Percentiles rank a stretch among this genome's conserved stretches.
phyloP scores from a whole-genome alignment of 2,888 invertebrate species.

The Portevinia maculata region DNA sequence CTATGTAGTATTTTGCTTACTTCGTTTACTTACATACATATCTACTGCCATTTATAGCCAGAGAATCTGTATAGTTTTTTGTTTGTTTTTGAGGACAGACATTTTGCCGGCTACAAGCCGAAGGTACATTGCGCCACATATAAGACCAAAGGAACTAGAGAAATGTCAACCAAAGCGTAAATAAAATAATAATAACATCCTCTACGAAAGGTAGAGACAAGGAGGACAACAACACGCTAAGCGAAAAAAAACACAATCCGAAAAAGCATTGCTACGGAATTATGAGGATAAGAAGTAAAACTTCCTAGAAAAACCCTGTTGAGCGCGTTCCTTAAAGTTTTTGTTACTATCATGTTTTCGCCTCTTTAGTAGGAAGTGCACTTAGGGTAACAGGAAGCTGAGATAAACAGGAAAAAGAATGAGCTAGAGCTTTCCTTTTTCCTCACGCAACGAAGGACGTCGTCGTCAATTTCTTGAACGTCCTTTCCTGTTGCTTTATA shows the following conservation, averaged over 20 bases:
- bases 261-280: conserved; percentile 48
- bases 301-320: conserved; percentile 43
- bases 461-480: conserved; percentile 33
- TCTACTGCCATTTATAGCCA: not conserved
- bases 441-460: conserved; percentile 11
- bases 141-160: conserved; percentile 4
- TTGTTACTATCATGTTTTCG: conserved; percentile 9
- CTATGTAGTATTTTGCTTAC: not conserved
- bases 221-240: not conserved
- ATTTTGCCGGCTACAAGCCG: conserved; percentile 22
- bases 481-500: conserved; percentile 53
- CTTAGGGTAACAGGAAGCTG: conserved; percentile 54
- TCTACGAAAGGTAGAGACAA: conserved; percentile 10
- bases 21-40: not conserved
- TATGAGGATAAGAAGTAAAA: conserved; percentile 45
- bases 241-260: conserved; percentile 47
- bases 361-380: conserved; percentile 35
- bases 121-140: conserved; percentile 44
- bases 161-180: conserved; percentile 62
- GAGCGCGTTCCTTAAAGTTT: conserved; percentile 26
- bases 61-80: not conserved
- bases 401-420: conserved; percentile 55
- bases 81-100: conserved; percentile 21
- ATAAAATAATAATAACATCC: conserved; percentile 62
- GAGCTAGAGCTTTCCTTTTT: conserved; percentile 36